These are phyloP conservation scores for Myzus persicae DNA, from an alignment of 1,140 invertebrate genomes.

Conservation along the genomic window DNA sequence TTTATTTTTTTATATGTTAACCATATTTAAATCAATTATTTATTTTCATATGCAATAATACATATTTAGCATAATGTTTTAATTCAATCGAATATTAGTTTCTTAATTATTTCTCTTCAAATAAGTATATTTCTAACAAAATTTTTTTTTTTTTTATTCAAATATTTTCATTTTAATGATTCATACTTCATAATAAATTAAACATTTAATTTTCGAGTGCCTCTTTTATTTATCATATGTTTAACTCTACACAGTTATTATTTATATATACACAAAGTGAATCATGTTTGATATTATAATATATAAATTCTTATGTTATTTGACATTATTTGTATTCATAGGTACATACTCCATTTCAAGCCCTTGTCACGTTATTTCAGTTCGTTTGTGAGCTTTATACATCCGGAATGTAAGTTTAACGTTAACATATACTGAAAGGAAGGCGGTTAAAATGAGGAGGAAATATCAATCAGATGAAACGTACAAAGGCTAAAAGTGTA, in stretches of 20 bases:
- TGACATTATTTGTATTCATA: not conserved
- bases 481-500: not conserved
- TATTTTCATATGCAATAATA: not conserved
- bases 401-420: not conserved
- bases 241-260: not conserved
- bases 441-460: not conserved
- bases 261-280: not conserved
- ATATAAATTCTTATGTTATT: not conserved
- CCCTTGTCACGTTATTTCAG: not conserved
- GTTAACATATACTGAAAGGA: not conserved
- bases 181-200: too few relatives aligned
- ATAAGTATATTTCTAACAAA: not conserved
- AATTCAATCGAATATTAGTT: not conserved
- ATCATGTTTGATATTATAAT: not conserved
- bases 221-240: not conserved
- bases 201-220: not conserved
- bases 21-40: not conserved
- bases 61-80: not conserved
- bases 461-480: not conserved
- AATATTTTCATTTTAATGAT: not conserved
- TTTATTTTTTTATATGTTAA: not conserved
- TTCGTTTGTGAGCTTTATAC: not conserved
- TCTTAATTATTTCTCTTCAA: not conserved
- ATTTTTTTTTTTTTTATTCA: not conserved
- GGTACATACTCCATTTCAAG: not conserved